Evolutionary conservation across 2,888 invertebrate species (phyloP).

Genomic region (Orchesella flavescens): DNA sequence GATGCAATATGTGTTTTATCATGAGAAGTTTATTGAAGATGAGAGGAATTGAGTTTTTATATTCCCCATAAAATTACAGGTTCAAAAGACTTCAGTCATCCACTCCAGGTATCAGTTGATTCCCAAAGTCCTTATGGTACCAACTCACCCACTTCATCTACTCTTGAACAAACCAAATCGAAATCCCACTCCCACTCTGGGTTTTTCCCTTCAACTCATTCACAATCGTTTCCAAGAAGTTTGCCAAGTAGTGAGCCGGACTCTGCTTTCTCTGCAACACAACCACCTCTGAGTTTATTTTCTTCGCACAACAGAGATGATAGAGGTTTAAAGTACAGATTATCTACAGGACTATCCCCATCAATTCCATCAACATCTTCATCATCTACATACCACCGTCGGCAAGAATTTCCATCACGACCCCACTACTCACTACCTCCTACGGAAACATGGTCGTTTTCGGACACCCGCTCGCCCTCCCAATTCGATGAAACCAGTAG

Average conservation of each 20-base stretch:
- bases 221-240: slow-evolving; percentile 14
- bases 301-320: slow-evolving; percentile 47
- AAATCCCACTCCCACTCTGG: slow-evolving; percentile 21
- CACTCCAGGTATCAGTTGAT: slow-evolving; percentile 49
- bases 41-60: neutral
- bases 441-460: slow-evolving; percentile 31
- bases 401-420: neutral
- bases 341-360: slow-evolving; percentile 8
- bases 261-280: slow-evolving; percentile 13
- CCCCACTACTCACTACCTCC: slow-evolving; percentile 28
- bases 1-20: too few relatives aligned
- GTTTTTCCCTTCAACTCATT: slow-evolving; percentile 14
- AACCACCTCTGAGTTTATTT: slow-evolving; percentile 4
- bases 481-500: slow-evolving; percentile 19
- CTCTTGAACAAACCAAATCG: neutral
- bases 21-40: too few relatives aligned
- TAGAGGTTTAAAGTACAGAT: slow-evolving; percentile 26
- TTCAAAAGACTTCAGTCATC: slow-evolving; percentile 51
- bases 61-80: neutral
- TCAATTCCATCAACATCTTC: slow-evolving; percentile 13
- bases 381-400: slow-evolving; percentile 2
- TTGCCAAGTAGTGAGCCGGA: slow-evolving; percentile 30
- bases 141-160: slow-evolving; percentile 1
- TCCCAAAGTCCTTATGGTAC: slow-evolving; percentile 18
- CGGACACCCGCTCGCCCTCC: neutral